A percentile compares a stretch with the other conserved stretches of the same genome.
These are phyloP conservation scores for Girardinichthys multiradiatus DNA, from an alignment of 2,113 vertebrate species.

Conservation along the genomic window DNA sequence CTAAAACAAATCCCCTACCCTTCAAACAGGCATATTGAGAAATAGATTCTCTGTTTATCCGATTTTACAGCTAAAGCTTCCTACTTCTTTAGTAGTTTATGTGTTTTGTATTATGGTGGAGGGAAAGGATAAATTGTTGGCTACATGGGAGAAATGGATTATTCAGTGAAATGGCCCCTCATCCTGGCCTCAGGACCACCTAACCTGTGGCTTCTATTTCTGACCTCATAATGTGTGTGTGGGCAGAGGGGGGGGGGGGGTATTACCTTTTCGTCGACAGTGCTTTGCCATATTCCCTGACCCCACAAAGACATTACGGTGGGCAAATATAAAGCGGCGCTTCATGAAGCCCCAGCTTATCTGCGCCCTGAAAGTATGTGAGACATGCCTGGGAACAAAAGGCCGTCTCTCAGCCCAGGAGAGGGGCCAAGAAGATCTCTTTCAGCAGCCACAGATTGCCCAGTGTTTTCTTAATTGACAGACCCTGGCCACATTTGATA, in stretches of 20 bases:
- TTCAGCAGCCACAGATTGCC: slow-evolving; percentile 92
- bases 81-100: slow-evolving; percentile 61
- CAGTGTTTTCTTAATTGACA: slow-evolving; percentile 94
- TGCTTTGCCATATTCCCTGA: slow-evolving; percentile 80
- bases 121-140: slow-evolving; percentile 49
- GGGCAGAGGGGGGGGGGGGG: slow-evolving; percentile 74
- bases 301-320: slow-evolving; percentile 82
- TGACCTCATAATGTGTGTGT: slow-evolving; percentile 79
- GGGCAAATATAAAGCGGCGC: slow-evolving; percentile 86
- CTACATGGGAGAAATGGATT: slow-evolving; percentile 67
- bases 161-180: slow-evolving; percentile 78
- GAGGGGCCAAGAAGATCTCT: slow-evolving; percentile 86
- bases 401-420: slow-evolving; percentile 84
- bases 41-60: slow-evolving; percentile 73
- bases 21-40: slow-evolving; percentile 34
- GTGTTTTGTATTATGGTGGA: slow-evolving; percentile 39
- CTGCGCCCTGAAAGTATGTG: slow-evolving; percentile 90
- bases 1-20: slow-evolving; percentile 54
- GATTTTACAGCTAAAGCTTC: slow-evolving; percentile 66
- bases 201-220: slow-evolving; percentile 84
- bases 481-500: slow-evolving; percentile 85
- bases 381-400: slow-evolving; percentile 90
- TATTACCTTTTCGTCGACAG: slow-evolving; percentile 81
- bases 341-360: slow-evolving; percentile 88
- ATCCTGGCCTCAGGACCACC: slow-evolving; percentile 85